Conservation (phyloP, 1,140 invertebrate genomes). For the Polypedilum pembai region DNA sequence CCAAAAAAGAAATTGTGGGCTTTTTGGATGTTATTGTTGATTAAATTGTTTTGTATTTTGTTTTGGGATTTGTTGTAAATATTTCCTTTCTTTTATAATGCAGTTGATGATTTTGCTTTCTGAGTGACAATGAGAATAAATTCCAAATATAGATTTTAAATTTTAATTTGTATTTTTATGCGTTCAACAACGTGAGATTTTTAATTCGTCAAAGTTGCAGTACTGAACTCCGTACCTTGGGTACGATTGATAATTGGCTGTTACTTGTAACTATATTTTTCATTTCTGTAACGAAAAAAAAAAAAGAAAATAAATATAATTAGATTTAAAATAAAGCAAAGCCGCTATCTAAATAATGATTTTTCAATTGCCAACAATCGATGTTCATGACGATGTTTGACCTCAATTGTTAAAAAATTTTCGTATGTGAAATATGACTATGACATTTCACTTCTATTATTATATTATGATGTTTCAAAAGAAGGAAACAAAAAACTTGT, state of each 20-base stretch:
- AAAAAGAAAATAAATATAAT: conserved; percentile 16
- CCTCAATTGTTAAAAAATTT: neutral
- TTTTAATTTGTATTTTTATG: conserved; percentile 9
- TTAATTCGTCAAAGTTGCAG: conserved; percentile 24
- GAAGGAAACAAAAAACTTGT: neutral
- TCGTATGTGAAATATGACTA: neutral
- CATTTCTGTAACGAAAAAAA: conserved; percentile 22
- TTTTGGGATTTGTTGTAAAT: neutral
- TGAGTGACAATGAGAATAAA: conserved; percentile 21
- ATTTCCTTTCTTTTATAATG: neutral
- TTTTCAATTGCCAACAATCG: neutral
- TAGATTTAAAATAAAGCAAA: neutral
- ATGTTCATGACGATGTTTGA: too few species aligned
- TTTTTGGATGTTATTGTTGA: too few species aligned
- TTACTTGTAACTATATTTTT: conserved; percentile 17
- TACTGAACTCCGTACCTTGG: neutral
- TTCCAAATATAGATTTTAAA: conserved; percentile 4
- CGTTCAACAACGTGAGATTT: conserved; percentile 15
- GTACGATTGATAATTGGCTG: neutral
- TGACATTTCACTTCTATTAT: neutral
- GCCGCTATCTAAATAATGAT: neutral
- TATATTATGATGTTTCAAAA: neutral
- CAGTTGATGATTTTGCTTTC: neutral
- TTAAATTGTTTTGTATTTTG: neutral
- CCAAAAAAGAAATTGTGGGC: too few species aligned